These are phyloP conservation scores for Ruditapes philippinarum DNA, from an alignment of 1,140 invertebrate species.

Conservation along the genomic window DNA sequence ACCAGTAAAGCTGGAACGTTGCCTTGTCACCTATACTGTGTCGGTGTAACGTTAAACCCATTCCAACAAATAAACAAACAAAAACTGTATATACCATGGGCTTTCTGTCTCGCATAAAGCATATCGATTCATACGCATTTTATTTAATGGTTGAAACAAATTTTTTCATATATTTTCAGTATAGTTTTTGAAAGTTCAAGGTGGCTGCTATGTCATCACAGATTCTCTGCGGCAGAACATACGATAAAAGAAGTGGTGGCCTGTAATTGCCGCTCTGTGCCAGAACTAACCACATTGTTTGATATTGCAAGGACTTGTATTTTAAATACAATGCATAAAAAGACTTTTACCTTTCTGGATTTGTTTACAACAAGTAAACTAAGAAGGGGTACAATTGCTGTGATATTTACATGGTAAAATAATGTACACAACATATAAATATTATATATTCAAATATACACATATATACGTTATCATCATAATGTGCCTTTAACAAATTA, in stretches of 20 bases:
- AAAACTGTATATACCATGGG: too few species aligned
- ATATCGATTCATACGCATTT: too few species aligned
- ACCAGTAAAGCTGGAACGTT: too few species aligned
- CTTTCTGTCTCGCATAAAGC: too few species aligned
- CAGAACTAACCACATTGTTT: slow-evolving; percentile 77
- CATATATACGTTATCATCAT: too few species aligned
- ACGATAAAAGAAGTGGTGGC: slow-evolving; percentile 79
- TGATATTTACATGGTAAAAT: slow-evolving; percentile 76
- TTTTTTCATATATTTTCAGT: slow-evolving; percentile 72
- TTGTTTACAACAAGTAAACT: slow-evolving; percentile 74
- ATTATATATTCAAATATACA: too few species aligned
- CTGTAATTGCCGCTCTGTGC: slow-evolving; percentile 75
- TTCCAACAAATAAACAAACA: too few species aligned
- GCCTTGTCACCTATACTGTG: too few species aligned
- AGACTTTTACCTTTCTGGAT: slow-evolving; percentile 79
- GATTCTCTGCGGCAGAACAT: slow-evolving; percentile 76
- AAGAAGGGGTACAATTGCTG: slow-evolving; percentile 72
- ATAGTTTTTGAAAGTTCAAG: slow-evolving; percentile 80
- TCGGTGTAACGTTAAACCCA: too few species aligned
- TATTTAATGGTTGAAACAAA: too few species aligned
- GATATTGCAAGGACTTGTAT: slow-evolving; percentile 78
- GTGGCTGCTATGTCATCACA: slow-evolving; percentile 80
- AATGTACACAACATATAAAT: too few species aligned
- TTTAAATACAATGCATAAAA: slow-evolving; percentile 79
- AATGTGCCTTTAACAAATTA: too few species aligned